Conservation (phyloP, 30 jellyfish, hydroid and myxozoan genomes). For the Mastigias papua region DNA sequence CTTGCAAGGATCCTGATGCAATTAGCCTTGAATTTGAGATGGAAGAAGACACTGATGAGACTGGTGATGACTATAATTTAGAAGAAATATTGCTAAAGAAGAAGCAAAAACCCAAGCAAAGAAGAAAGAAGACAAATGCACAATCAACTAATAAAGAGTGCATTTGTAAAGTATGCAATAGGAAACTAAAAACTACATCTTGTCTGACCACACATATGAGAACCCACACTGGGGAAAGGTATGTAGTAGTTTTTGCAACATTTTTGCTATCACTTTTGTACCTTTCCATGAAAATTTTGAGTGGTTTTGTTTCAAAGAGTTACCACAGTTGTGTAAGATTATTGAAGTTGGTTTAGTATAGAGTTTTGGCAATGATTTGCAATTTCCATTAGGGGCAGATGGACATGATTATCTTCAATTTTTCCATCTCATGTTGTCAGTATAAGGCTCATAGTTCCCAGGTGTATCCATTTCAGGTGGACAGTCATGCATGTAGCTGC, state of each 20-base stretch:
- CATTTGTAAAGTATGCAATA: constrained; percentile 16
- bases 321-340: too few relatives aligned
- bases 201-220: constrained; percentile 19
- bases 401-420: too few relatives aligned
- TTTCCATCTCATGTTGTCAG: too few relatives aligned
- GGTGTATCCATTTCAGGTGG: too few relatives aligned
- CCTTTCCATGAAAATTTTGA: background rate
- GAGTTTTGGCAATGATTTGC: too few relatives aligned
- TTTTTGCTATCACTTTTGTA: background rate
- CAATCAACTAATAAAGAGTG: background rate
- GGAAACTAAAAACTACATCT: background rate
- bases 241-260: background rate
- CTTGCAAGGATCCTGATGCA: background rate
- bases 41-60: background rate
- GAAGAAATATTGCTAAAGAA: background rate
- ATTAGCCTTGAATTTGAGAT: background rate
- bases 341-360: too few relatives aligned
- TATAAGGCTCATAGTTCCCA: too few relatives aligned
- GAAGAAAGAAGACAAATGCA: background rate
- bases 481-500: too few relatives aligned
- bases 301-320: too few relatives aligned
- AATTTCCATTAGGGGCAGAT: too few relatives aligned
- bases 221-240: constrained; percentile 36
- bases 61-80: background rate
- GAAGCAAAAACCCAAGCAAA: background rate